These are phyloP conservation scores for Allolobophora icterica DNA, from an alignment of 2,888 invertebrate species.

Conservation along the genomic window DNA sequence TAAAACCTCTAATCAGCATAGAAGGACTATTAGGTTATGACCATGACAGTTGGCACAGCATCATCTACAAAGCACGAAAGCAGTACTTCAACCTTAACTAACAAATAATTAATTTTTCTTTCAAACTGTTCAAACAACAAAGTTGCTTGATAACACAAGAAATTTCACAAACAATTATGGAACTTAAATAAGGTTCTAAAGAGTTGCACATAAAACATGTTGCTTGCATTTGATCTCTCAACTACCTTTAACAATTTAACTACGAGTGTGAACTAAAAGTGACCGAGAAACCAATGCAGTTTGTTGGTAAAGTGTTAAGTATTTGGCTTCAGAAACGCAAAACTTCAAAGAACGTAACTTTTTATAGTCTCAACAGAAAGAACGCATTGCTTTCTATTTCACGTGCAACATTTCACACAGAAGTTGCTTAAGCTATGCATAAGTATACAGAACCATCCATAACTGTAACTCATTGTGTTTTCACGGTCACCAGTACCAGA, in stretches of 20 bases:
- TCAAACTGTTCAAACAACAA: background rate
- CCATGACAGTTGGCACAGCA: background rate
- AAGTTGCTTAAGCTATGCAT: too few relatives aligned
- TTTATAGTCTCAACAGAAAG: too few relatives aligned
- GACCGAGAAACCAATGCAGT: too few relatives aligned
- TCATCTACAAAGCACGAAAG: background rate
- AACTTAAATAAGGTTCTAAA: background rate
- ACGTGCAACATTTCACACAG: too few relatives aligned
- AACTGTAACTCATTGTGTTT: too few relatives aligned
- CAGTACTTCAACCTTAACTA: background rate
- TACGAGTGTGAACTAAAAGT: too few relatives aligned
- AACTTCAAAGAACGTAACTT: background rate
- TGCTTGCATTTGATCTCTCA: slow-evolving; percentile 7
- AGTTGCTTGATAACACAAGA: background rate
- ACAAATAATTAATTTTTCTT: background rate
- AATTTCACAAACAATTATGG: background rate
- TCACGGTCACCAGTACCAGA: too few relatives aligned
- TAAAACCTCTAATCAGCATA: background rate
- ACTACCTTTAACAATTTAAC: background rate
- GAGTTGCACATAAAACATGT: background rate
- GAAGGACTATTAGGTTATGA: background rate
- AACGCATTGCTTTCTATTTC: too few relatives aligned
- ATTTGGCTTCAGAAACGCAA: background rate
- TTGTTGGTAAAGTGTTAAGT: background rate
- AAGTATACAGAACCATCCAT: too few relatives aligned